phyloP scores from a whole-genome alignment of 2,888 invertebrate genomes.

The Microplitis manilae region DNA sequence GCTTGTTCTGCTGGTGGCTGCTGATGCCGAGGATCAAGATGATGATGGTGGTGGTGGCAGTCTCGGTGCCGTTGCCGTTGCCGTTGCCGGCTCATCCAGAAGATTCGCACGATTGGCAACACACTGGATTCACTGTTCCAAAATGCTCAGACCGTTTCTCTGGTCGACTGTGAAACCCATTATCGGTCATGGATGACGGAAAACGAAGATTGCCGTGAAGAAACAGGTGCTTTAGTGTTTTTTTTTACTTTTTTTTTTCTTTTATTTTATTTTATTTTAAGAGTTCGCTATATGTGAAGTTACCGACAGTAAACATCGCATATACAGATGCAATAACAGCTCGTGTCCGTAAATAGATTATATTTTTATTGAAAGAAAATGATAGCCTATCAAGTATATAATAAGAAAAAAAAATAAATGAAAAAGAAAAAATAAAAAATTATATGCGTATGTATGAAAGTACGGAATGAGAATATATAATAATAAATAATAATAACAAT shows the following conservation, averaged over 20 bases:
- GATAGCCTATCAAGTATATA: background rate
- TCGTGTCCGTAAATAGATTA: background rate
- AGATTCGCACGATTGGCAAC: constrained; percentile 15
- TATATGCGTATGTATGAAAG: background rate
- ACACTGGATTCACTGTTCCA: constrained; percentile 11
- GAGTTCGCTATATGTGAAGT: background rate
- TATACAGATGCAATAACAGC: constrained; percentile 10
- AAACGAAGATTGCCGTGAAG: constrained; percentile 41
- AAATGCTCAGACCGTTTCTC: constrained; percentile 28
- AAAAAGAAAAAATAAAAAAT: background rate
- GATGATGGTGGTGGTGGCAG: background rate
- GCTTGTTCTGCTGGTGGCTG: background rate
- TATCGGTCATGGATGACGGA: constrained; percentile 42
- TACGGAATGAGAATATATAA: too few relatives aligned
- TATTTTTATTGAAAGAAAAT: background rate
- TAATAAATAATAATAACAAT: background rate
- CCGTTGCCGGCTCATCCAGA: constrained; percentile 2
- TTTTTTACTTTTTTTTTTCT: background rate
- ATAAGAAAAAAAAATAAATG: background rate
- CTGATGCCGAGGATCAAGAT: background rate
- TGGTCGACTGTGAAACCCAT: constrained; percentile 35
- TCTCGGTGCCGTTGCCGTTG: background rate
- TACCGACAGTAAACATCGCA: background rate
- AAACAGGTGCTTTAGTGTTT: constrained; percentile 37
- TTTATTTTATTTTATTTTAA: background rate